Percentiles rank a stretch among this genome's conserved stretches.
phyloP scores from a whole-genome alignment of 2,797 vertebrate species.

The Sciaenops ocellatus region DNA sequence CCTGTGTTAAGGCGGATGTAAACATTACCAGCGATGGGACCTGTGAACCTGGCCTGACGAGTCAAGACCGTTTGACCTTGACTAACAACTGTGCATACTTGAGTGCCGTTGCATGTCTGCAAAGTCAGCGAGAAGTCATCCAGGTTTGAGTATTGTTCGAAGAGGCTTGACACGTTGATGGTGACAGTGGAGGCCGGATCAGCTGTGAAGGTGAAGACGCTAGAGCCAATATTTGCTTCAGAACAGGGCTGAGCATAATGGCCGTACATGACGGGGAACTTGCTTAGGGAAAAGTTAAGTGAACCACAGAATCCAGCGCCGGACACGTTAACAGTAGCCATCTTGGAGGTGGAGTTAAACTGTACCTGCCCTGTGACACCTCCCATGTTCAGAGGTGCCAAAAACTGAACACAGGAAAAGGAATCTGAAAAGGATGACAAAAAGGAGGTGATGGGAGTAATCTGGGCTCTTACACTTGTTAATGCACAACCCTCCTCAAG shows the following conservation, averaged over 20 bases:
- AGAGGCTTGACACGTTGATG: constrained; percentile 61
- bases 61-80: constrained; percentile 52
- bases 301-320: constrained; percentile 69
- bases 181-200: background rate
- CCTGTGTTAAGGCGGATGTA: constrained; percentile 78
- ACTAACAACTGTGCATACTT: constrained; percentile 79
- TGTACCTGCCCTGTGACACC: constrained; percentile 81
- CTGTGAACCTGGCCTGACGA: constrained; percentile 81
- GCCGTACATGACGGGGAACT: constrained; percentile 86
- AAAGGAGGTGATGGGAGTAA: background rate
- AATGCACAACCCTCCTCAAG: background rate
- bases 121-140: constrained; percentile 83
- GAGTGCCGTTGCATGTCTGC: constrained; percentile 70
- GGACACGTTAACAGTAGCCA: constrained; percentile 70
- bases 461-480: background rate
- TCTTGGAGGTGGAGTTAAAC: constrained; percentile 72
- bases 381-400: constrained; percentile 84
- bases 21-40: constrained; percentile 79
- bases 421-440: constrained; percentile 69
- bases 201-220: constrained; percentile 68
- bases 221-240: constrained; percentile 75
- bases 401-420: constrained; percentile 69
- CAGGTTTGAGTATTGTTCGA: constrained; percentile 66
- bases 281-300: constrained; percentile 79
- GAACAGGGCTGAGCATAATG: constrained; percentile 81